Evolutionary conservation across 2,888 invertebrate genomes (phyloP), one percentile per base, ranked within the genome.

Genomic region (Spodoptera littoralis): DNA sequence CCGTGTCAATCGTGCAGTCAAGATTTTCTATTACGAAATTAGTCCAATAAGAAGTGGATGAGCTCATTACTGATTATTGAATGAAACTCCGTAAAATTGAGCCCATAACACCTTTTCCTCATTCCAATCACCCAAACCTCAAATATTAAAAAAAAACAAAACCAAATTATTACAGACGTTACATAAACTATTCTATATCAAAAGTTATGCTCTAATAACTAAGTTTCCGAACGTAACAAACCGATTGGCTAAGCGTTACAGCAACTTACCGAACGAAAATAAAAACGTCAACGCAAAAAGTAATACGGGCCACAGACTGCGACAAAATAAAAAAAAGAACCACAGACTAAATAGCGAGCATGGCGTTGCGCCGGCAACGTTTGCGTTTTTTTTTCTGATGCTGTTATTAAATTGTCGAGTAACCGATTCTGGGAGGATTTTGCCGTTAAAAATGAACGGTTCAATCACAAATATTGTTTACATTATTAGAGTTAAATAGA

Each of bases 191-290:
- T 53, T 56, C 36, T 53, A 24, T 57, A 60, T 50, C 30, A 62
- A 66, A 58, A 45, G 52, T 45, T 55, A 52, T 55, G 71, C 77
- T 76, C 80, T 47, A 62, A 51, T 76, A 68, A 76, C 52, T 74
- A 42, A 42, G 45, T 65, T 62, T 72, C 62, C 57, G 63, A 45
- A 68, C 65, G 60, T 60, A 76, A 57, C 69, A 54, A 80, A 54
- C 54, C 58, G 71, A 81, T 87, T 84, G 73, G 76, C 76, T 86
- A 86, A 86, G 82, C n/a, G 83, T 81, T 77, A 36, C 36, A 36
- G 5, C 36, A 36, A 36, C 36, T 36, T 36, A 76, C 70, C 65
- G 74, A 78, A 77, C 65, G 70, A 65, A 71, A 74, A 72, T 73
- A 68, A 78, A 77, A 76, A 73, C 57, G 61, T 70, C 74, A 78